A percentile compares a stretch with the other conserved stretches of the same genome.
These are phyloP conservation scores for Galeopsomyia nigrocyanea DNA, from an alignment of 2,888 invertebrate species.

Conservation along the genomic window DNA sequence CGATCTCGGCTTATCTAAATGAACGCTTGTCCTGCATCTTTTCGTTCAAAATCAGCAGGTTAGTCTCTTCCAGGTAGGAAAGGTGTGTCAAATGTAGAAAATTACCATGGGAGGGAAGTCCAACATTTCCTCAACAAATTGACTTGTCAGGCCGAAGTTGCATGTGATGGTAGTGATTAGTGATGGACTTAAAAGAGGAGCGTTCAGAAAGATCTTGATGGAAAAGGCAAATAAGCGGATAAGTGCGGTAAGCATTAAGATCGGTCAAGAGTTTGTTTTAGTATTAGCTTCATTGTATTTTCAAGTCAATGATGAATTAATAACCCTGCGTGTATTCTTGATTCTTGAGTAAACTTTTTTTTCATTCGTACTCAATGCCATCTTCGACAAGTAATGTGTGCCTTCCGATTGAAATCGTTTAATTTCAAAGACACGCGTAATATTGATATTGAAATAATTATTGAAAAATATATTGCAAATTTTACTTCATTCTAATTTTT, in stretches of 20 bases:
- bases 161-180: constrained; percentile 13
- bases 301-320: constrained; percentile 20
- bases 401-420: too few relatives aligned
- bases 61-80: too few relatives aligned
- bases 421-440: too few relatives aligned
- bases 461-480: too few relatives aligned
- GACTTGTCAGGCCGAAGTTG: constrained; percentile 29
- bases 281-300: constrained; percentile 30
- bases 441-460: too few relatives aligned
- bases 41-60: too few relatives aligned
- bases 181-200: constrained; percentile 1
- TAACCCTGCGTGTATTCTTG: not conserved
- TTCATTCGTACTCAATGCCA: constrained; percentile 7
- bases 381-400: not conserved
- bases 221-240: constrained; percentile 25
- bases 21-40: too few relatives aligned
- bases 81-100: not conserved
- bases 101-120: not conserved
- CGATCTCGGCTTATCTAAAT: too few relatives aligned
- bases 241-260: constrained; percentile 8
- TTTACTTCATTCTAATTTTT: too few relatives aligned
- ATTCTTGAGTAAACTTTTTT: constrained; percentile 2
- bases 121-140: constrained; percentile 32
- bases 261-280: constrained; percentile 33
- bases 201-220: constrained; percentile 21